Percentiles rank a stretch among this genome's conserved stretches.
These are phyloP conservation scores for Desmodus rotundus DNA, from an alignment of 2,113 vertebrate species.

Conservation along the genomic window DNA sequence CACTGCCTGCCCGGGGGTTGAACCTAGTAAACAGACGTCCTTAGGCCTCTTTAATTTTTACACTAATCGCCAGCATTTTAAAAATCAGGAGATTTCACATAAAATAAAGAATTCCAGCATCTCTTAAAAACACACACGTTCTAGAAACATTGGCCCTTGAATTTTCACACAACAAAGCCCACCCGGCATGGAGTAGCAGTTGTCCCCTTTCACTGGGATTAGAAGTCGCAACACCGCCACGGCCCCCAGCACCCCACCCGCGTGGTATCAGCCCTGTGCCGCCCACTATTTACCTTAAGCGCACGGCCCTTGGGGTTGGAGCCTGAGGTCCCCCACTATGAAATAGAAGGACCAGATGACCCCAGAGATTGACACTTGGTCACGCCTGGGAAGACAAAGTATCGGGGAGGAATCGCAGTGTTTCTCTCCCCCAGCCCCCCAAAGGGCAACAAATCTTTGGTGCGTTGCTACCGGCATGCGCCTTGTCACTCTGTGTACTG, in stretches of 20 bases:
- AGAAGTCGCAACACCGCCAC: accelerated
- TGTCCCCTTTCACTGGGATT: background rate
- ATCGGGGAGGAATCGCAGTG: background rate
- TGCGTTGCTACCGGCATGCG: background rate
- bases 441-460: background rate
- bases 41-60: background rate
- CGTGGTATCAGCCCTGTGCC: no score
- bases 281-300: background rate
- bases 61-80: background rate
- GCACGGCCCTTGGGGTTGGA: background rate
- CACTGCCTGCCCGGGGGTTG: background rate
- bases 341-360: background rate
- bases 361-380: background rate
- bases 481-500: background rate
- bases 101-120: background rate
- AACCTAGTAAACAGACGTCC: background rate
- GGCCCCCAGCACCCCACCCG: no score
- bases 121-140: background rate
- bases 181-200: background rate
- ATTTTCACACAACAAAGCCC: background rate
- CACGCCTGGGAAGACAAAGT: background rate
- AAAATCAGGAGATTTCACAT: background rate
- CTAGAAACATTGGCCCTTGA: background rate
- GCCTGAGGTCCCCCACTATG: background rate
- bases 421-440: accelerated